A percentile compares a stretch with the other conserved stretches of the same genome.
phyloP scores from a whole-genome alignment of 1,140 invertebrate species.

The Trypoxylus dichotomus region DNA sequence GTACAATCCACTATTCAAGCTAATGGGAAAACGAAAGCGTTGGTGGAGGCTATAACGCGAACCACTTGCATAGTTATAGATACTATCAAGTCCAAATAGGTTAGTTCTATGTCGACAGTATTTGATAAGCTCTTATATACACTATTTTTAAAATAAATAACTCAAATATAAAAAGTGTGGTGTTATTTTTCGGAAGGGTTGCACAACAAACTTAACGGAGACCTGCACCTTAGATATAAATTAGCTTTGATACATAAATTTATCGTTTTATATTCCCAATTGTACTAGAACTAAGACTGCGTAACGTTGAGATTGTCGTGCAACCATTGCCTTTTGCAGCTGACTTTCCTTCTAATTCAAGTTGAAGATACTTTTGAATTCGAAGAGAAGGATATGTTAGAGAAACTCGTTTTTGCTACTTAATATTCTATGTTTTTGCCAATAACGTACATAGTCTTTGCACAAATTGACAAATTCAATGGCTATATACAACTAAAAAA shows the following conservation, averaged over 20 bases:
- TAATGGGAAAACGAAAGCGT: background rate
- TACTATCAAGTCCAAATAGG: background rate
- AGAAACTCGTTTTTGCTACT: too few relatives aligned
- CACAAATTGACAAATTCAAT: too few relatives aligned
- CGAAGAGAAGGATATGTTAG: too few relatives aligned
- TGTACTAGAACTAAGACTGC: background rate
- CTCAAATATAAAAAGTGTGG: background rate
- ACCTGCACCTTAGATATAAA: background rate
- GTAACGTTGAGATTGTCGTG: slow-evolving; percentile 26
- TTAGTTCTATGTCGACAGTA: background rate
- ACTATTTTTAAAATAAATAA: slow-evolving; percentile 25
- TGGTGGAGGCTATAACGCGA: background rate
- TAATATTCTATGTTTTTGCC: too few relatives aligned
- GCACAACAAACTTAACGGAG: slow-evolving; percentile 29
- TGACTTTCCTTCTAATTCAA: background rate
- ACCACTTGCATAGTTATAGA: background rate
- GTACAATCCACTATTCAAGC: too few relatives aligned
- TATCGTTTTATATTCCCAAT: background rate
- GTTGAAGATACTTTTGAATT: too few relatives aligned
- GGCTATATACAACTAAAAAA: too few relatives aligned
- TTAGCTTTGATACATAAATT: background rate
- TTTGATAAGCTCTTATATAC: slow-evolving; percentile 14
- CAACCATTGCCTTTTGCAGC: background rate
- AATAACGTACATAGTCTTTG: too few relatives aligned
- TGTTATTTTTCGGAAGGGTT: slow-evolving; percentile 19